These are phyloP conservation scores for Agrilus planipennis DNA, from an alignment of 1,140 invertebrate genomes.

Conservation along the genomic window DNA sequence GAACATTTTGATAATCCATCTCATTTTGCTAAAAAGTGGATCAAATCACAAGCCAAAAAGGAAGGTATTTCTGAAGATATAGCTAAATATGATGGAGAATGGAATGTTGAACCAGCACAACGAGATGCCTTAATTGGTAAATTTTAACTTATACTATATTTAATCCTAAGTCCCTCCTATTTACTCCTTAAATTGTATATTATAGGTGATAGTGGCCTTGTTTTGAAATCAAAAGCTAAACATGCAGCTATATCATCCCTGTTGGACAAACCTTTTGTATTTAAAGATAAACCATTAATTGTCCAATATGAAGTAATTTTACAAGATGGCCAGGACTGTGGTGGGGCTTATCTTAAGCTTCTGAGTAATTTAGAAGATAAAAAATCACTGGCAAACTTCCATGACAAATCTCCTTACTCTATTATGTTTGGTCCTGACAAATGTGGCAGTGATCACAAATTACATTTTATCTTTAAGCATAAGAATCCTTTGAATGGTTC, in stretches of 20 bases:
- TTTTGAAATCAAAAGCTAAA: conserved; percentile 89
- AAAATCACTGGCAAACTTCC: conserved; percentile 68
- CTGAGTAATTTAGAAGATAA: conserved; percentile 55
- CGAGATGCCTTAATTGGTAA: conserved; percentile 62
- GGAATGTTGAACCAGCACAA: conserved; percentile 65
- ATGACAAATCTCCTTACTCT: conserved; percentile 93
- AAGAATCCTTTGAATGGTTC: conserved; percentile 87
- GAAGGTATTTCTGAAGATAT: conserved; percentile 83
- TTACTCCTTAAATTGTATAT: no score
- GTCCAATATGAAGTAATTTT: conserved; percentile 88
- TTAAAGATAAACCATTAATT: conserved; percentile 76
- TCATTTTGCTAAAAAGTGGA: conserved; percentile 69
- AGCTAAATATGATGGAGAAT: conserved; percentile 88
- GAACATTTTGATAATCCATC: conserved; percentile 81
- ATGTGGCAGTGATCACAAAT: conserved; percentile 91
- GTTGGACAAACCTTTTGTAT: conserved; percentile 73
- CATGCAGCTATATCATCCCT: conserved; percentile 88
- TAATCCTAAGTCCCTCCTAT: no score
- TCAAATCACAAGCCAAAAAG: conserved; percentile 85
- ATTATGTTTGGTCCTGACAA: conserved; percentile 99
- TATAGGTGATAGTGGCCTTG: conserved; percentile 81
- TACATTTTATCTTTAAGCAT: conserved; percentile 97
- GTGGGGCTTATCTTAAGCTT: conserved; percentile 95
- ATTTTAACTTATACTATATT: no score
- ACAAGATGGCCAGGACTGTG: conserved; percentile 96